Evolutionary conservation across 2,888 invertebrate genomes (phyloP), one percentile per base, ranked within the genome.

Genomic region (Beris chalybata): DNA sequence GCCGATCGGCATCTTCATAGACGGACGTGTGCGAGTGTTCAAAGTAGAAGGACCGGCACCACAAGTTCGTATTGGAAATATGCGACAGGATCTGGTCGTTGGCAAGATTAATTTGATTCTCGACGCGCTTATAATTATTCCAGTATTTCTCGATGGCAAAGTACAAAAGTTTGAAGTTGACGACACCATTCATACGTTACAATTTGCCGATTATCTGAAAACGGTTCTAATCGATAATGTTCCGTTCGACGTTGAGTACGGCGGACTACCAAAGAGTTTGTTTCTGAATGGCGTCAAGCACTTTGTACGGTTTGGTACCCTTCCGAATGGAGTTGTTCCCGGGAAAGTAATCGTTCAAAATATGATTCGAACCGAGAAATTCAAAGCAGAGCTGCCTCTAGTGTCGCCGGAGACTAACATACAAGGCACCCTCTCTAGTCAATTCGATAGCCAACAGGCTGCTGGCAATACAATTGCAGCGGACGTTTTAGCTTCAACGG

Each of bases 1-100:
- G 54, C 89, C 93, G 0, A 86, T 94, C 56, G 86, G 87, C 1
- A 89, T 96, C 9, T 88, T 91, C 52, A 85, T 97, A 45, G 89
- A 91, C 67, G 90, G 90, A 1, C 87, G 89, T 69, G 85, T 88
- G n/a, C 87, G 91, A 69, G 83, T 86, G 53, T 85, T 98, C 1
- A 89, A 92, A 74, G 82, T 99, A 7, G 92, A 92, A 73, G 97
- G 97, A 0, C 93, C 95, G 0, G 88, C 95, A 4, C 98, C 98
- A 0, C 93, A 93, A 81, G 97, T 98, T 0, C 92, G 92, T 77
- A 94, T 98, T 68, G 92, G 95, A 0, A 87, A 87, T 44, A 87
- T 89, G 72, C 85, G 93, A 32, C 88, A 87, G 12, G 95, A 96
- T 78, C 82, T 96, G 53, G 90, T 93, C 1, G 88, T 90, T 0